These are phyloP conservation scores for Ceratina australensis DNA, from an alignment of 1,140 invertebrate genomes.

Conservation along the genomic window DNA sequence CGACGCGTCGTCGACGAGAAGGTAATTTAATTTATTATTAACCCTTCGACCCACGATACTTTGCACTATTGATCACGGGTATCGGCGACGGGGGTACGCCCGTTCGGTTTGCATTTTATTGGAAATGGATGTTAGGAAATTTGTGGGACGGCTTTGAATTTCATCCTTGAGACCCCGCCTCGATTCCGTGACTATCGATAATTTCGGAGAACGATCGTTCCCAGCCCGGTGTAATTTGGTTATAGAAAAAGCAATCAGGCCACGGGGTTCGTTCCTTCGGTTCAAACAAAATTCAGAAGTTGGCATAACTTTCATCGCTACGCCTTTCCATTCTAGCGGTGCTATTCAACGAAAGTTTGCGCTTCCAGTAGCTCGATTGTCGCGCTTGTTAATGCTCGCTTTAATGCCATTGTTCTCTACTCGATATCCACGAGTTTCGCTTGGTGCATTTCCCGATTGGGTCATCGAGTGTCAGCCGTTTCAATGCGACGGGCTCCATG, in stretches of 20 bases:
- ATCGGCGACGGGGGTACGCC: too few species aligned
- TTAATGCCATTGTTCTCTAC: neutral
- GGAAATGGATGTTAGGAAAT: too few species aligned
- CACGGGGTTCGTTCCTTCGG: neutral
- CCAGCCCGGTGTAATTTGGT: neutral
- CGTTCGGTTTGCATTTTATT: too few species aligned
- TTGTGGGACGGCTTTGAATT: neutral
- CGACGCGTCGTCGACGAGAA: neutral
- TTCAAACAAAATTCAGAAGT: neutral
- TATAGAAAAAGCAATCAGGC: neutral
- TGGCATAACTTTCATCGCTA: neutral
- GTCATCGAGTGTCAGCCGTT: neutral
- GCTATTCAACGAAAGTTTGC: neutral
- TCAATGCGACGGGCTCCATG: neutral
- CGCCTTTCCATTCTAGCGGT: neutral
- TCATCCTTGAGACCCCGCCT: neutral
- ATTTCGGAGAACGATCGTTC: neutral
- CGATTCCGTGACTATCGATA: neutral
- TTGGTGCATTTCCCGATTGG: neutral
- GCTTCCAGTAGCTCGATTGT: neutral
- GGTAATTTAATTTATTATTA: neutral
- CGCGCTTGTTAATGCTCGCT: neutral
- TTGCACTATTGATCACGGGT: too few species aligned
- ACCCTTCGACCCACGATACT: too few species aligned
- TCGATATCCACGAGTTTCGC: neutral